Evolutionary conservation across 2,797 vertebrate genomes (phyloP), one percentile per base, ranked within the genome.

Genomic region (Enteromius mattozi): DNA sequence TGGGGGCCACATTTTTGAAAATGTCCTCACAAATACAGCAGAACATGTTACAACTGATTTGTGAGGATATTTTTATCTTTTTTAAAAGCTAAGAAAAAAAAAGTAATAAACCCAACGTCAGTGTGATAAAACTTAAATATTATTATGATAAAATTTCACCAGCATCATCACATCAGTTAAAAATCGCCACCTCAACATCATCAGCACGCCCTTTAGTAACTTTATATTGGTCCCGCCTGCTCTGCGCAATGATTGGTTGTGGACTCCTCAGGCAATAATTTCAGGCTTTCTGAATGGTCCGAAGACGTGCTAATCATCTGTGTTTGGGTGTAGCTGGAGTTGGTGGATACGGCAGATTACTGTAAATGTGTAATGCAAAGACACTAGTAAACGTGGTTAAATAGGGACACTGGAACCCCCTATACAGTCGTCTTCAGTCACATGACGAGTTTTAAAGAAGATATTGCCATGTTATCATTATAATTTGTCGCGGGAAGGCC

Each of bases 211-310:
- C 76, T 79, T 61, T 35, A 47, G 65, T 70, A 47, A 84, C 76
- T 78, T 78, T 51, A 27, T 63, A 24, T 7, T 12, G 45, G 13
- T 51, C 51, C 76, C 80, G 40, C 86, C 86, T 61, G 6, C 49
- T n/a, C 12, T 70, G 40, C 8, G 8, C 49, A 13, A 49, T 40
- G 80, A 85, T 85, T 87, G 86, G 86, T 6, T 70, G 51, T 0
- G 3, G 17, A 24, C 54, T 75, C 49, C 71, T 85, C 83, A 79
- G 61, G 68, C 75, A 56, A 49, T 54, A n/a, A 37, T 69, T 78
- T 49, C n/a, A 35, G 35, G 74, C 47, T 13, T 45, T 59, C 45
- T 71, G 76, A 85, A 21, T 85, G 66, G 86, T 7, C 51, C 8
- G 61, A 42, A 16, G 1, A 42, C 5, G n/a, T 80, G 83, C 61